Percentiles rank a stretch among this genome's conserved stretches.
phyloP scores from a whole-genome alignment of 2,797 vertebrate species.

The Labroides dimidiatus region DNA sequence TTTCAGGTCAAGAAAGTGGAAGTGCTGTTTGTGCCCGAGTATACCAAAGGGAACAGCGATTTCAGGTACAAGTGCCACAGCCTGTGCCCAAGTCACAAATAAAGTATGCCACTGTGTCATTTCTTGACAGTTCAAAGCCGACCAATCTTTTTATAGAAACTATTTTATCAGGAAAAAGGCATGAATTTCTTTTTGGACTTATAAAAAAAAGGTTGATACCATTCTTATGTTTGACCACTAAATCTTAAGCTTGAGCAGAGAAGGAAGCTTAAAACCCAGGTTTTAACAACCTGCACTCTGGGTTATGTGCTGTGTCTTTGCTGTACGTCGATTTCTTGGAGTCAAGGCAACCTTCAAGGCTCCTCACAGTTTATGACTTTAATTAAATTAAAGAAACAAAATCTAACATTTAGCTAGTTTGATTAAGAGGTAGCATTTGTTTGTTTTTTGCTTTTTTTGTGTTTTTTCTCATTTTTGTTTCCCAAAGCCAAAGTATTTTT shows the following conservation, averaged over 20 bases:
- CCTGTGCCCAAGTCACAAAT: background rate
- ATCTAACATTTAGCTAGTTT: no score
- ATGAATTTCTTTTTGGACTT: background rate
- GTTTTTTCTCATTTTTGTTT: no score
- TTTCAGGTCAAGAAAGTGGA: slow-evolving; percentile 48
- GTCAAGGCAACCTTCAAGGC: no score
- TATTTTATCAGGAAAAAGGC: background rate
- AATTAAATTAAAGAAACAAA: background rate
- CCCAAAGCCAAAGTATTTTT: background rate
- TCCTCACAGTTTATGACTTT: background rate
- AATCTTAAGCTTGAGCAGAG: background rate
- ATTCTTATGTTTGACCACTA: background rate
- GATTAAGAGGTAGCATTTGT: background rate
- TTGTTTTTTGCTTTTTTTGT: background rate
- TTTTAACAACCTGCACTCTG: no score
- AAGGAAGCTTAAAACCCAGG: background rate
- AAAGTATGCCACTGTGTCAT: background rate
- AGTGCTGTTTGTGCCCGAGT: slow-evolving; percentile 25
- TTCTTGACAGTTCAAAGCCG: background rate
- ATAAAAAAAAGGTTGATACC: background rate
- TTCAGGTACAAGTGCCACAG: slow-evolving; percentile 15
- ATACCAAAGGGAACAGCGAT: slow-evolving; percentile 27
- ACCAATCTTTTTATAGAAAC: background rate
- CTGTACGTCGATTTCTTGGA: no score
- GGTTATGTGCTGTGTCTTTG: no score